Base-by-base conservation (phyloP, 1,140 invertebrate species). In the Leptoteleia sp. region DNA sequence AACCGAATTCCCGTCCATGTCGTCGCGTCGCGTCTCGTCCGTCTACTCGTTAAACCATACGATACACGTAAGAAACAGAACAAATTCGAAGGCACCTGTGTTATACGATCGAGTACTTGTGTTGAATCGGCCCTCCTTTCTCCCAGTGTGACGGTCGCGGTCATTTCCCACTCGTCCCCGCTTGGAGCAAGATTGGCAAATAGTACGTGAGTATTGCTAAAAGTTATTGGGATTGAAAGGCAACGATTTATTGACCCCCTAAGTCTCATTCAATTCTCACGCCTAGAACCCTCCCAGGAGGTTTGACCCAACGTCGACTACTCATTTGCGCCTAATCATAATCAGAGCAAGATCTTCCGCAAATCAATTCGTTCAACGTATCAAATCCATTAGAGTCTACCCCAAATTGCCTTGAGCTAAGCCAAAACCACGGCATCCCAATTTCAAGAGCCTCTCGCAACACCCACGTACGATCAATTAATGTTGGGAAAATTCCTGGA, bases 31-130 rank as follows among this genome's bases (percentile, higher is more conserved):
- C 47, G 77, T 80, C 42, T 47, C 54, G 61, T 76, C 48, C 17
- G 54, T 80, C 67, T 68, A 59, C 62, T 64, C 48, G 64, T 71
- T 42, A 76, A 80, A 80, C 55, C 25, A 80, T 76, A 73, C 50
- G 71, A 77, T 77, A 72, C 61, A 75, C 47, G 31, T 75, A 75
- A 77, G 61, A 75, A 79, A 76, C 61, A 76, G 67, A 81, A 81
- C 50, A 81, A 75, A 81, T 72, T 81, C 81, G 76, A 84, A 82
- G 83, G 83, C 83, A 84, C 81, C 81, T 84, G 80, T 81, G 78
- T 82, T 81, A 80, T 80, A 82, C 80, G 78, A 79, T 80, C 72
- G 45, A 76, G 76, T 70, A 67, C 52, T 79, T 80, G 64, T 80
- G 72, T 68, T 73, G 71, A 71, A 64, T 65, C 48, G 50, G 33